Conservation (phyloP, 2,888 invertebrate genomes). For the Hemicrepidius hirtus region DNA sequence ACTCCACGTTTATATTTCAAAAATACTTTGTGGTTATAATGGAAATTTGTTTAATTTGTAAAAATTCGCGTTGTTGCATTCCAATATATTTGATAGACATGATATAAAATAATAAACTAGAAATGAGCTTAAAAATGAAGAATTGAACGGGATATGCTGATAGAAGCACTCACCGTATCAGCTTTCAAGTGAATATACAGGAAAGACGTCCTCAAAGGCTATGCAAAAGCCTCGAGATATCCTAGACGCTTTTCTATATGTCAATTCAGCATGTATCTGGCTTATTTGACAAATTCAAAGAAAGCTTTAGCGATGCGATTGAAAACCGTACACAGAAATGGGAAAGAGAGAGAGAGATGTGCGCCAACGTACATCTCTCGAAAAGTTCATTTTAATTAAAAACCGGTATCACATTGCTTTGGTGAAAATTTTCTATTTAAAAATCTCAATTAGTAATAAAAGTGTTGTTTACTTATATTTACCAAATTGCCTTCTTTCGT, state of each 20-base stretch:
- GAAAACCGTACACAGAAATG: conserved; percentile 19
- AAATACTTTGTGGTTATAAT: too few species aligned
- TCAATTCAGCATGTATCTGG: conserved; percentile 44
- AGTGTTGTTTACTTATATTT: too few species aligned
- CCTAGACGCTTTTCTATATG: conserved; percentile 38
- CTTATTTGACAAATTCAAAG: conserved; percentile 48
- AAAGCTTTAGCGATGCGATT: conserved; percentile 34
- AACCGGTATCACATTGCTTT: not conserved
- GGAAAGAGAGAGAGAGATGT: conserved; percentile 15
- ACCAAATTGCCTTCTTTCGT: too few species aligned
- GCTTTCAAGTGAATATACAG: conserved; percentile 45
- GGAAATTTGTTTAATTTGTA: too few species aligned
- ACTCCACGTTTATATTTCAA: too few species aligned
- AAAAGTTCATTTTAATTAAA: conserved; percentile 29
- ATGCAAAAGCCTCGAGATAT: conserved; percentile 35
- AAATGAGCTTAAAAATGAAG: conserved; percentile 22
- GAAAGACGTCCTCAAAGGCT: conserved; percentile 46
- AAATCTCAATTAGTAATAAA: too few species aligned
- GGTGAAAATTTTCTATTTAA: not conserved
- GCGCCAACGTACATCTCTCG: not conserved
- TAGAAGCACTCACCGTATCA: conserved; percentile 45
- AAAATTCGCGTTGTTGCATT: too few species aligned
- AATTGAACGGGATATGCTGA: conserved; percentile 29
- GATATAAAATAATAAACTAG: conserved; percentile 7
- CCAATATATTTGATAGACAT: not conserved